phyloP scores from a whole-genome alignment of 1,140 invertebrate genomes.

The Goniozus legneri region DNA sequence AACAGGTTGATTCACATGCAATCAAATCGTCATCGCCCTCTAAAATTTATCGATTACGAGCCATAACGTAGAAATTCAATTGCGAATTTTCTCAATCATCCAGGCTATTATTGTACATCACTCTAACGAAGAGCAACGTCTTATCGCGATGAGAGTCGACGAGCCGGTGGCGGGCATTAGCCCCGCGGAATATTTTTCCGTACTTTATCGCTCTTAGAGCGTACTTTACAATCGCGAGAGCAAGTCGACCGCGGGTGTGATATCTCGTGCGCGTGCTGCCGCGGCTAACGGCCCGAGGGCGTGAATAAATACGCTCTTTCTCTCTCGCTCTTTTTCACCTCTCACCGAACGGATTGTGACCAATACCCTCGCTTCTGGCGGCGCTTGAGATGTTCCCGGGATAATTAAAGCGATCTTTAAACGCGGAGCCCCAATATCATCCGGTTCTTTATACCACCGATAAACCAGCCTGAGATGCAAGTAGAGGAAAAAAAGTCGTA shows the following conservation, averaged over 20 bases:
- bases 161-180: too few species aligned
- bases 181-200: too few species aligned
- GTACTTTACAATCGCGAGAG: too few species aligned
- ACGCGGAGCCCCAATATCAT: slow-evolving; percentile 17
- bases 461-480: slow-evolving; percentile 18
- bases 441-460: slow-evolving; percentile 23
- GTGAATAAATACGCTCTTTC: too few species aligned
- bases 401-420: slow-evolving; percentile 29
- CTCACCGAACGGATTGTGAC: too few species aligned
- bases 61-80: slow-evolving; percentile 35
- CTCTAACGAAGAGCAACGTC: slow-evolving; percentile 16
- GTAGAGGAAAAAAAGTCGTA: slow-evolving; percentile 22
- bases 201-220: too few species aligned
- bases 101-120: slow-evolving; percentile 19
- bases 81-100: too few species aligned
- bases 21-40: slow-evolving; percentile 34
- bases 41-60: slow-evolving; percentile 41
- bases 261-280: too few species aligned
- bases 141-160: too few species aligned
- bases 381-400: slow-evolving; percentile 7
- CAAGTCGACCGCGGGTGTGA: too few species aligned
- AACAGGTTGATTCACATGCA: slow-evolving; percentile 43
- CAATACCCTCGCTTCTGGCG: slow-evolving; percentile 1
- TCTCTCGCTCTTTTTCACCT: too few species aligned
- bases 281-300: too few species aligned